Evolutionary conservation across 2,113 vertebrate species (phyloP), one percentile per base, ranked within the genome.

Genomic region (Spizaetus ornatus): DNA sequence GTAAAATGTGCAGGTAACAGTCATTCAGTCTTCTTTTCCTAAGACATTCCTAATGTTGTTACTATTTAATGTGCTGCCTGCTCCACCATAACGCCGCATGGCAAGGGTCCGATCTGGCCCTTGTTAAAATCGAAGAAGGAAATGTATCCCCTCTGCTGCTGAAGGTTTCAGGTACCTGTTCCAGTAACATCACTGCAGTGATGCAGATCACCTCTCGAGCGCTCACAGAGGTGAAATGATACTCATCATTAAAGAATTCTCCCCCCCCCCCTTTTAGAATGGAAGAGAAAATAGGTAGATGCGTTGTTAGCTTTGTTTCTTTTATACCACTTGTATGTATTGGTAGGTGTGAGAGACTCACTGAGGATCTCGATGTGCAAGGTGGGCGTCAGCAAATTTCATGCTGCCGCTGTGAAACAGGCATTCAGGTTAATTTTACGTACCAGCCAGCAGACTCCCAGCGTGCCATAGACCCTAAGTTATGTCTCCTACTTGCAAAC

Each of bases 1-100:
- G 99, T 99, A 91, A 99, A 99, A 97, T 99, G 99, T 98, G 99
- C 99, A 99, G 99, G 99, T 99, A 98, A 98, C 93, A 82, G 67
- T 94, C 36, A 10, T 72, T 88, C 31, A 18, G 11, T 70, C n/a
- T 45, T 81, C 65, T 62, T 67, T 71, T 59, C 27, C 55, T 18
- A 23, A n/a, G 62, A 26, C 56, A 17, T 12, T 40, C n/a, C 48
- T 73, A 10, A 5, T 48, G 79, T 50, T 84, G 20, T 93, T 79
- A n/a, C 43, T 56, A 2, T 70, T 85, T 36, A 4, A 42, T 20
- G 55, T 79, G 40, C 80, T 76, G 56, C 73, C 45, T 45, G 15
- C 71, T 73, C 42, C 16, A 34, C n/a, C 0, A 0, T 58, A 32
- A 11, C 1, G 0, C 26, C 0, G 0, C 0, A 0, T 34, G 69